Base-by-base conservation (phyloP, 2,797 vertebrate species). In the Danio jaintianensis region DNA sequence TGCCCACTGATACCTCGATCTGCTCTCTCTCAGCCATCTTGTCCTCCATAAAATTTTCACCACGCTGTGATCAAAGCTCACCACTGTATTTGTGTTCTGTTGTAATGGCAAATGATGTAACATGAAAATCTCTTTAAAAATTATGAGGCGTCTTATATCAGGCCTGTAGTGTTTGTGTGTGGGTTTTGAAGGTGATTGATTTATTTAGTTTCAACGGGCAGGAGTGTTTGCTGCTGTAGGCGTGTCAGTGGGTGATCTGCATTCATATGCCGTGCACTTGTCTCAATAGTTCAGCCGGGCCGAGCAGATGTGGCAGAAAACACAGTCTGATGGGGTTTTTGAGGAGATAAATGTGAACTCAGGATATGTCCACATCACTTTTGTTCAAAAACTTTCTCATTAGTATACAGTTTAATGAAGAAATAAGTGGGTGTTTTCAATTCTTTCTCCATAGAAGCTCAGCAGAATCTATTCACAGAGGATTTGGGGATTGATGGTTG, bases 1-100 rank as follows among this genome's bases (percentile, higher is more conserved):
- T 70, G 53, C 74, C 62, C 64, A 77, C 42, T 74, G 75, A 52
- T 75, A 61, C 86, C 83, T 70, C 85, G 84, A 78, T 66, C 83
- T 83, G 88, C 82, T 64, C 58, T 74, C 61, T 56, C 47, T 69
- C 55, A 64, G 58, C 79, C 68, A 82, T 80, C 77, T 82, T 70
- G 67, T 83, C 88, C 86, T 89, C 92, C 87, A 91, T 91, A 91
- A 89, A 91, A 91, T 91, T 92, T 92, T 92, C 87, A 91, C 89
- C 83, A 85, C 66, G 84, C 78, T 84, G 80, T 83, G 90, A 93
- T 92, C 91, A 92, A 92, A 92, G 88, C 85, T 81, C 86, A 88
- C 81, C 88, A 88, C 87, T 82, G 80, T 58, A 82, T 83, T 69
- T 42, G 87, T 79, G 69, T 74, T 88, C 89, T 89, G 83, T 77